phyloP scores from a whole-genome alignment of 30 jellyfish, hydroid and myxozoan species.

The Rhopilema esculentum region DNA sequence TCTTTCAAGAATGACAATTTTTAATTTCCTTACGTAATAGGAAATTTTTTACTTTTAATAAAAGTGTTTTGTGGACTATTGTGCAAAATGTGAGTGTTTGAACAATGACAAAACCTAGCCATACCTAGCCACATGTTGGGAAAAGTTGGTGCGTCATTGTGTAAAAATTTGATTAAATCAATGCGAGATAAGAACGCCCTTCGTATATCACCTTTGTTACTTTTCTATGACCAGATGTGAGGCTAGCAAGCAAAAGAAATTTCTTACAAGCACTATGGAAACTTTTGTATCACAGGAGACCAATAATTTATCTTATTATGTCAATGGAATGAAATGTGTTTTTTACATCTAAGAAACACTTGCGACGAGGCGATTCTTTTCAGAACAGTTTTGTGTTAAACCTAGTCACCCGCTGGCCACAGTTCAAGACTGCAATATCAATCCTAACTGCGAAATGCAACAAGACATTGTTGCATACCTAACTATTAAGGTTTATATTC shows the following conservation, averaged over 20 bases:
- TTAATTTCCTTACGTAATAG: constrained; percentile 46
- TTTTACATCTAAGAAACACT: constrained; percentile 24
- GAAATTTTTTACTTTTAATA: constrained; percentile 28
- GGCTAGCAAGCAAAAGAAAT: constrained; percentile 35
- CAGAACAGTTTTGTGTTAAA: constrained; percentile 10
- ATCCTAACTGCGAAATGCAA: neutral
- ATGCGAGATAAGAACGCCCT: constrained; percentile 23
- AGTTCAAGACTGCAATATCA: neutral
- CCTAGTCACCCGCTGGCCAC: constrained; percentile 48
- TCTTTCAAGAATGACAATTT: constrained; percentile 11
- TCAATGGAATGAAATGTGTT: constrained; percentile 52
- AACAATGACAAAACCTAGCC: constrained; percentile 27
- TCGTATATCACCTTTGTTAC: constrained; percentile 33
- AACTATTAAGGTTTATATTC: neutral
- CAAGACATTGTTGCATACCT: neutral
- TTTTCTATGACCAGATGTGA: constrained; percentile 51
- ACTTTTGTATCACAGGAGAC: constrained; percentile 34
- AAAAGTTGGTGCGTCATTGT: constrained; percentile 32
- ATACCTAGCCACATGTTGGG: constrained; percentile 48
- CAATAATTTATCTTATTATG: constrained; percentile 46
- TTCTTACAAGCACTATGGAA: constrained; percentile 27
- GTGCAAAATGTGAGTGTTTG: constrained; percentile 17
- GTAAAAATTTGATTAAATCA: constrained; percentile 29
- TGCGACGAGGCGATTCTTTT: constrained; percentile 16
- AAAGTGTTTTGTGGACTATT: constrained; percentile 35